Percentiles rank a stretch among this genome's conserved stretches.
phyloP scores from a whole-genome alignment of 2,888 invertebrate species.

The Plebejus melissa region DNA sequence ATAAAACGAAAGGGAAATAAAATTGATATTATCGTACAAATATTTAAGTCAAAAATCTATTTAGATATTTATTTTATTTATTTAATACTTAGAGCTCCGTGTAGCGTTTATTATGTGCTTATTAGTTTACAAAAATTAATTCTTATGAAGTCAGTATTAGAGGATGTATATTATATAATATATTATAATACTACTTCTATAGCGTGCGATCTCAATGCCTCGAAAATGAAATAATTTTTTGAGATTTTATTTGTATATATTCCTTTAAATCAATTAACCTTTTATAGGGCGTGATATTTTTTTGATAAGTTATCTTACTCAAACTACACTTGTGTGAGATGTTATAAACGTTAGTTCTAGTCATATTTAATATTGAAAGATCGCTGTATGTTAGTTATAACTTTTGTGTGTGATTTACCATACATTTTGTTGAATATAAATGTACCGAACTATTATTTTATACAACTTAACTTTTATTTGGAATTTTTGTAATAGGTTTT shows the following conservation, averaged over 20 bases:
- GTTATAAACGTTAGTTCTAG: slow-evolving; percentile 27
- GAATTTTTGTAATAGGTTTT: slow-evolving; percentile 10
- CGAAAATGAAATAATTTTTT: slow-evolving; percentile 17
- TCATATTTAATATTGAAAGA: slow-evolving; percentile 11
- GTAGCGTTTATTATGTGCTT: not conserved
- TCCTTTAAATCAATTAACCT: slow-evolving; percentile 20
- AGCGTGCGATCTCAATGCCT: slow-evolving; percentile 21
- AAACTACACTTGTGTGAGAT: slow-evolving; percentile 8
- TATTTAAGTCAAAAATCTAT: slow-evolving; percentile 19
- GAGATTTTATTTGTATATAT: slow-evolving; percentile 7
- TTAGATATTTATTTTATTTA: slow-evolving; percentile 15
- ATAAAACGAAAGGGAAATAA: not conserved
- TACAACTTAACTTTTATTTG: not conserved
- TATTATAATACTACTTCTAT: not conserved
- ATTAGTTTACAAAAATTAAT: slow-evolving; percentile 8
- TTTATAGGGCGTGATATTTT: slow-evolving; percentile 26
- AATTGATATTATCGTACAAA: slow-evolving; percentile 25
- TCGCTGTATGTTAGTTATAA: slow-evolving; percentile 17
- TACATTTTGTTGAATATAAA: slow-evolving; percentile 21
- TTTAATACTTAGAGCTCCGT: not conserved
- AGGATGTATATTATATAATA: not conserved
- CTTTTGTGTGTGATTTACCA: slow-evolving; percentile 25
- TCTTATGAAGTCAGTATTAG: slow-evolving; percentile 26
- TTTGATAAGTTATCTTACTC: slow-evolving; percentile 7
- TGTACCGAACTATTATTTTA: not conserved